These are phyloP conservation scores for Procavia capensis DNA, from an alignment of 2,113 vertebrate genomes.

Conservation along the genomic window DNA sequence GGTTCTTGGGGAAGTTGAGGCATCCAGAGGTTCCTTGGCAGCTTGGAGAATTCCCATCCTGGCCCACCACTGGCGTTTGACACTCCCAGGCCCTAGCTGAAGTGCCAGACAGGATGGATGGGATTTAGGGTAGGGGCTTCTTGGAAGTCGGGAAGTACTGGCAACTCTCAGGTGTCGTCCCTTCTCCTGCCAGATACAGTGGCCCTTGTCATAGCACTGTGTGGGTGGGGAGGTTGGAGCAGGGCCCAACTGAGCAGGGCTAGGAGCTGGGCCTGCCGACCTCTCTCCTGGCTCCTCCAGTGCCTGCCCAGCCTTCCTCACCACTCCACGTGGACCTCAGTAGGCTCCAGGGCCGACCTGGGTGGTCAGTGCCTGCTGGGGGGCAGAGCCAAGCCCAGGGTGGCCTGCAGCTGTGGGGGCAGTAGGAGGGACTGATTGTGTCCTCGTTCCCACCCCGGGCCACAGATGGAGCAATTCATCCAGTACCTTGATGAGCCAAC, in stretches of 20 bases:
- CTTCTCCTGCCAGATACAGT: background rate
- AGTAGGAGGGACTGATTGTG: background rate
- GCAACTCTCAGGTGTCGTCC: background rate
- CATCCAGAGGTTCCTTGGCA: background rate
- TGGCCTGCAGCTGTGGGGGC: background rate
- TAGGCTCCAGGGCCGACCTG: background rate
- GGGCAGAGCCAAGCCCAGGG: background rate
- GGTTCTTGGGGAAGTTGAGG: background rate
- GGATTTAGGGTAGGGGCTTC: background rate
- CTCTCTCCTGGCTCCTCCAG: background rate
- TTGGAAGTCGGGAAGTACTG: background rate
- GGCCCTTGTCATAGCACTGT: background rate
- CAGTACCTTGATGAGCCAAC: conserved; percentile 95
- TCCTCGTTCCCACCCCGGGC: background rate
- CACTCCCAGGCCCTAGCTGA: background rate
- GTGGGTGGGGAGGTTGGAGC: background rate
- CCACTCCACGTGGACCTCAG: background rate
- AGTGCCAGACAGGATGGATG: background rate
- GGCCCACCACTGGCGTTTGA: background rate
- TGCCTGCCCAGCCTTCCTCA: background rate
- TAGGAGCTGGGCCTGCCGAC: background rate
- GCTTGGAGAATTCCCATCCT: background rate
- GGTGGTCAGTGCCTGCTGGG: background rate
- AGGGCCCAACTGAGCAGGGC: background rate
- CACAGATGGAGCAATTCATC: conserved; percentile 96